Conservation (phyloP, 2,113 vertebrate species). For the Phoxinus phoxinus region DNA sequence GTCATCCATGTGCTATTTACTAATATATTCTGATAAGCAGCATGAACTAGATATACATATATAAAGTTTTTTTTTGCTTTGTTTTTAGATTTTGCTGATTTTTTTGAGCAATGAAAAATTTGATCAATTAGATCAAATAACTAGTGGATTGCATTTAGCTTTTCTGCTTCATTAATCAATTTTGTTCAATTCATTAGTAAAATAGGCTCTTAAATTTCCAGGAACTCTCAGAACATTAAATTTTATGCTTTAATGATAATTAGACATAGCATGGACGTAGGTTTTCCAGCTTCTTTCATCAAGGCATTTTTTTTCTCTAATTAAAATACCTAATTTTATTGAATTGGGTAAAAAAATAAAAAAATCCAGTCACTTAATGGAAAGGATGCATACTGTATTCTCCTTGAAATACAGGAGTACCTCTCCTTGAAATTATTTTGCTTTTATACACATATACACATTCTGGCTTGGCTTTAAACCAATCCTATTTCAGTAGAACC, state of each 20-base stretch:
- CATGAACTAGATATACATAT: background rate
- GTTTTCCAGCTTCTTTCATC: background rate
- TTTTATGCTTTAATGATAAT: slow-evolving; percentile 35
- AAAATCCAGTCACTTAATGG: background rate
- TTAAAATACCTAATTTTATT: background rate
- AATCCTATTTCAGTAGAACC: background rate
- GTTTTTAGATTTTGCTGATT: background rate
- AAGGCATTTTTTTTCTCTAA: background rate
- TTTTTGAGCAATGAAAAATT: background rate
- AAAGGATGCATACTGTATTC: background rate
- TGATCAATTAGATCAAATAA: slow-evolving; percentile 6
- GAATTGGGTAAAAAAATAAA: background rate
- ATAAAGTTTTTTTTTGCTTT: too few relatives aligned
- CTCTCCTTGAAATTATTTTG: background rate
- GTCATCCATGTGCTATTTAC: background rate
- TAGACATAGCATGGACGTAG: background rate
- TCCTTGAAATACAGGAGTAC: too few relatives aligned
- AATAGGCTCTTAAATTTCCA: slow-evolving; percentile 22
- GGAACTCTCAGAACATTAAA: background rate
- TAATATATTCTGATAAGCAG: background rate
- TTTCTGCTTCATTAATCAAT: slow-evolving; percentile 31
- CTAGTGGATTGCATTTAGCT: background rate
- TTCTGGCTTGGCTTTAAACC: background rate
- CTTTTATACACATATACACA: background rate
- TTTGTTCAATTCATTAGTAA: slow-evolving; percentile 30